Evolutionary conservation across 2,113 vertebrate genomes (phyloP), one percentile per base, ranked within the genome.

Genomic region (Coregonus clupeaformis): DNA sequence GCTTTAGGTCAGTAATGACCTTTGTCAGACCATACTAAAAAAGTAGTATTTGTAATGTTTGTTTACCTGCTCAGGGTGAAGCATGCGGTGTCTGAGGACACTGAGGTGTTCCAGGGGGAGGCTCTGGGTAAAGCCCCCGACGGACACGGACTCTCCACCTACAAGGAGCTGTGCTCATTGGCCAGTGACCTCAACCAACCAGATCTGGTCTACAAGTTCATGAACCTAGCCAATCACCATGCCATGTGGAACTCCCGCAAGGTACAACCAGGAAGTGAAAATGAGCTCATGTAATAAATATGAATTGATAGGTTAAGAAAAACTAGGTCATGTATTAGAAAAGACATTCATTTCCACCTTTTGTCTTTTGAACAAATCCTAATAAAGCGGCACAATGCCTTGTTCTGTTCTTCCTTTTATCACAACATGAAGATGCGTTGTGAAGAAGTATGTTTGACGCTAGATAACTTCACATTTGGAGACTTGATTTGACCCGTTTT

Each of bases 161-260:
- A 99, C 85, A 98, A 99, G 87, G 97, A 99, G 74, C 97, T 99
- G 78, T 99, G 97, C 91, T 95, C 97, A 59, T 81, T 99, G 89
- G 98, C 97, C 76, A 99, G 97, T 75, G 98, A 99, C 86, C 95
- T 99, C 70, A 98, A 97, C 88, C 97, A 99, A 71, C 98, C 98
- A 14, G 98, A 99, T 83, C 93, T 99, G 3, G 94, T 99, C 45
- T 99, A 99, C 87, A 99, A 99, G 87, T 99, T 99, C 87, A 99
- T 99, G 97, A 99, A 99, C 86, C 89, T 99, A 80, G 97, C 98
- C 76, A 99, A 99, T 89, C 98, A 99, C 85, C 98, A 99, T 45
- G 98, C 98, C 73, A 98, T 99, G 97, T 99, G 98, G 98, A 98
- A 97, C 89, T 98, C 98, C 9, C 93, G 97, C 82, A 99, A 99